Percentiles rank a stretch among this genome's conserved stretches.
Conservation (phyloP, 2,113 vertebrate species). For the Strigops habroptila region DNA sequence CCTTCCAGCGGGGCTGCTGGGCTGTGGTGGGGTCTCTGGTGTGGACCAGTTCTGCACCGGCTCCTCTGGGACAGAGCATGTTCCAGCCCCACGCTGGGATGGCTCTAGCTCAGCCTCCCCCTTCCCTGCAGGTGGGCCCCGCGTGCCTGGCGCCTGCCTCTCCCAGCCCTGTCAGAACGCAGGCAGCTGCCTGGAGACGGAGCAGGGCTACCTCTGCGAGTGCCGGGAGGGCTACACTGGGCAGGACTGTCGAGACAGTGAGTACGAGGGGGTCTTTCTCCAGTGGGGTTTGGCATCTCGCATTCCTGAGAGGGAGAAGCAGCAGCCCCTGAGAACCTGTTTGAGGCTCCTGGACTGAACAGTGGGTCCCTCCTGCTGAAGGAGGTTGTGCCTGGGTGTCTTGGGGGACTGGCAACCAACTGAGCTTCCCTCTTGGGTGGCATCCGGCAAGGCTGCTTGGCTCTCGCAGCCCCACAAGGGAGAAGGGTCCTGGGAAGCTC, state of each 20-base stretch:
- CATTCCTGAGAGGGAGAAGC: background rate
- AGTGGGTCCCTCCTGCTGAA: background rate
- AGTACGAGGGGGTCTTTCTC: background rate
- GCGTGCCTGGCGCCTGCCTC: constrained; percentile 21
- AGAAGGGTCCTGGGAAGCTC: background rate
- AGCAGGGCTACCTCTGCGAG: constrained; percentile 80
- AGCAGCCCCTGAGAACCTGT: background rate
- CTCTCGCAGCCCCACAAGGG: background rate
- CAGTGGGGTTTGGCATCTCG: rapidly evolving
- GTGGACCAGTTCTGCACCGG: background rate
- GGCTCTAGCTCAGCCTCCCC: background rate
- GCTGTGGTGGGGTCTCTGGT: rapidly evolving
- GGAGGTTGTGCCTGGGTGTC: background rate
- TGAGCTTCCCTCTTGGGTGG: background rate
- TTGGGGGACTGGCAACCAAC: background rate
- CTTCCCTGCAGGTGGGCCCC: constrained; percentile 37
- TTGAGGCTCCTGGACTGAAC: background rate
- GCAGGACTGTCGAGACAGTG: constrained; percentile 84
- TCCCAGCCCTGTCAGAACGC: constrained; percentile 74
- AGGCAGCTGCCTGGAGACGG: constrained; percentile 71
- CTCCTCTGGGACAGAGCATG: background rate
- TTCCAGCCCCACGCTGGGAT: background rate
- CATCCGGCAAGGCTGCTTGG: background rate
- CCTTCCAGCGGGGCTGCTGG: background rate
- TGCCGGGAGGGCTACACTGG: constrained; percentile 84